Evolutionary conservation across 2,113 vertebrate genomes (phyloP).

Genomic region (Henicopernis longicauda): DNA sequence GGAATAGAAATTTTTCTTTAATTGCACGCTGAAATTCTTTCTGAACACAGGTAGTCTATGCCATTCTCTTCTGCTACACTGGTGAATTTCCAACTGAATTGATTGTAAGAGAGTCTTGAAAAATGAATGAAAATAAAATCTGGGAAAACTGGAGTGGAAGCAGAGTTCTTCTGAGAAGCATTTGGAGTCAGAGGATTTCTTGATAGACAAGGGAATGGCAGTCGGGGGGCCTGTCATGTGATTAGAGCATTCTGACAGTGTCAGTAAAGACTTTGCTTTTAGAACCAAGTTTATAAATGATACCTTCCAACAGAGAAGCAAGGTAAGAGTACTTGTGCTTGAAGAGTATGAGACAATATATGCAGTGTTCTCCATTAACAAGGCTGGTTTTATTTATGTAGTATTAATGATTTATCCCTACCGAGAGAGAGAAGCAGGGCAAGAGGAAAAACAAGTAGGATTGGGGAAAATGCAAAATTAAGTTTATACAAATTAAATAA

Average conservation of each 20-base stretch:
- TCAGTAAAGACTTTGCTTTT: neutral
- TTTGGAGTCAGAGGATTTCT: neutral
- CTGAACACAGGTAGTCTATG: neutral
- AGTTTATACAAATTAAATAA: neutral
- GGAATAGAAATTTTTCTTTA: neutral
- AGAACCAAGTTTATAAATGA: neutral
- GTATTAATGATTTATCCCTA: neutral
- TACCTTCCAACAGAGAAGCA: neutral
- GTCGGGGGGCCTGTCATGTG: accelerated
- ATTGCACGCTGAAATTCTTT: neutral
- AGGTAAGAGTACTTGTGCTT: neutral
- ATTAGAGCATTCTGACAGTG: neutral
- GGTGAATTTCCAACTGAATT: neutral
- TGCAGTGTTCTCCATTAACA: neutral
- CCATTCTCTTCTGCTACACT: neutral
- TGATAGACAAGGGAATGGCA: neutral
- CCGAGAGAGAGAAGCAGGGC: neutral
- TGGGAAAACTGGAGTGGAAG: neutral
- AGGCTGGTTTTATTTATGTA: neutral
- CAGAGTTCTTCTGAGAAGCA: neutral
- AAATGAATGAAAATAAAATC: neutral
- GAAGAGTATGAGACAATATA: neutral
- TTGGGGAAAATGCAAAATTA: neutral
- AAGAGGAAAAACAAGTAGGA: neutral
- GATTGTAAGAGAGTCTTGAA: neutral